Conservation (phyloP, 2,888 invertebrate species). For the Acrocyrtus sp. region DNA sequence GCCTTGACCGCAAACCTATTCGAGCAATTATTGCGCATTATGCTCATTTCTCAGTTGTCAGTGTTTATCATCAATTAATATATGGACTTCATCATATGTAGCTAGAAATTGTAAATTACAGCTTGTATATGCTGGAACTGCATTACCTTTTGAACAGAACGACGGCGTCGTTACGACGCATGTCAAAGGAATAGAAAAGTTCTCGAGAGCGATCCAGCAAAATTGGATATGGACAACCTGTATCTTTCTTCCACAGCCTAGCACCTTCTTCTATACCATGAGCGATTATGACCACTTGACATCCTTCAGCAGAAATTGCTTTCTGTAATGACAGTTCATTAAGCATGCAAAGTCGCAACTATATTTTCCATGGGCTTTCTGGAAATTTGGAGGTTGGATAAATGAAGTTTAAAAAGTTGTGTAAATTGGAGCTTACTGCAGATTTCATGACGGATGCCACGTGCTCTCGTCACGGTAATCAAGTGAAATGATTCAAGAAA, state of each 20-base stretch:
- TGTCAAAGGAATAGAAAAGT: constrained; percentile 58
- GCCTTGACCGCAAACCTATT: constrained; percentile 57
- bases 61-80: no score
- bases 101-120: no score
- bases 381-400: not conserved
- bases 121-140: no score
- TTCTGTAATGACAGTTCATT: constrained; percentile 19
- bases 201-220: constrained; percentile 56
- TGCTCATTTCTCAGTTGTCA: no score
- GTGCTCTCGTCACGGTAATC: constrained; percentile 65
- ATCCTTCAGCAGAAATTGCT: constrained; percentile 37
- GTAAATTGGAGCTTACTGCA: no score
- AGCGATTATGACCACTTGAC: constrained; percentile 63
- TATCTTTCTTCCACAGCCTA: constrained; percentile 61
- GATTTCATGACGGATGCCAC: constrained; percentile 57
- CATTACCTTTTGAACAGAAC: constrained; percentile 58
- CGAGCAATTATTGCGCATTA: no score
- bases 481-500: constrained; percentile 64
- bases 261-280: constrained; percentile 62
- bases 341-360: not conserved
- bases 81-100: no score
- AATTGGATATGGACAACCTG: constrained; percentile 59
- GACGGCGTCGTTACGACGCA: no score
- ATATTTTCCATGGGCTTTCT: not conserved
- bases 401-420: no score